Conservation (phyloP, 2,888 invertebrate genomes). For the Neoitamus cyanurus region DNA sequence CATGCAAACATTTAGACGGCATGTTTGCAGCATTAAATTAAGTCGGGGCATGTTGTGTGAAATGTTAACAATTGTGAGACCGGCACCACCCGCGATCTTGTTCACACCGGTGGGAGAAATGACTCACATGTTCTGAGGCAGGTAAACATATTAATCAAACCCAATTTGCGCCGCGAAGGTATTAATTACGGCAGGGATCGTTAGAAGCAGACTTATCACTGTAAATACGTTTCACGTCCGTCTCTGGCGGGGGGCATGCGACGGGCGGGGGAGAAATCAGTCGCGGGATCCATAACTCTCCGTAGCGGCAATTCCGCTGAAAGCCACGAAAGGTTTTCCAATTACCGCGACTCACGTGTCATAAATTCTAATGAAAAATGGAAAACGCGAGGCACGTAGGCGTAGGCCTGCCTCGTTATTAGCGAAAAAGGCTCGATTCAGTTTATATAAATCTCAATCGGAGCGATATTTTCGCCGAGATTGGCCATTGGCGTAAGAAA, state of each 20-base stretch:
- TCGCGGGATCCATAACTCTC: not conserved
- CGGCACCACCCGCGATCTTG: not conserved
- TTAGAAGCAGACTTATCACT: slow-evolving; percentile 19
- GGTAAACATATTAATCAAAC: slow-evolving; percentile 16
- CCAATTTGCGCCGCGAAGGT: slow-evolving; percentile 3
- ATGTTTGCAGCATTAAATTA: not conserved
- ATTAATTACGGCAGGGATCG: slow-evolving; percentile 9
- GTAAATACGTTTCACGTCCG: not conserved
- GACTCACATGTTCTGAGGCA: not conserved
- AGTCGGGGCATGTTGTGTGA: not conserved
- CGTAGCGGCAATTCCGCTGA: not conserved
- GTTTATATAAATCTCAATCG: slow-evolving; percentile 27
- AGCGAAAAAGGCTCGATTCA: not conserved
- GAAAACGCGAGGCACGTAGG: not conserved
- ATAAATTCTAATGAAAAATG: slow-evolving; percentile 43
- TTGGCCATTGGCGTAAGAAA: slow-evolving; percentile 3
- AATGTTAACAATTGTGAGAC: slow-evolving; percentile 1
- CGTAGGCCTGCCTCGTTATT: slow-evolving; percentile 11
- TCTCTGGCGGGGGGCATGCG: not conserved
- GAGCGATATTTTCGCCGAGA: not conserved
- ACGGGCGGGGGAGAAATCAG: not conserved
- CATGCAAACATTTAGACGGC: not conserved
- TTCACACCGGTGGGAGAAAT: not conserved
- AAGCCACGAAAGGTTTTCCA: slow-evolving; percentile 36
- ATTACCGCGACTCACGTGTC: slow-evolving; percentile 34